Percentiles rank a stretch among this genome's conserved stretches.
phyloP scores from a whole-genome alignment of 1,140 invertebrate genomes.

The Rhagoletis pomonella region DNA sequence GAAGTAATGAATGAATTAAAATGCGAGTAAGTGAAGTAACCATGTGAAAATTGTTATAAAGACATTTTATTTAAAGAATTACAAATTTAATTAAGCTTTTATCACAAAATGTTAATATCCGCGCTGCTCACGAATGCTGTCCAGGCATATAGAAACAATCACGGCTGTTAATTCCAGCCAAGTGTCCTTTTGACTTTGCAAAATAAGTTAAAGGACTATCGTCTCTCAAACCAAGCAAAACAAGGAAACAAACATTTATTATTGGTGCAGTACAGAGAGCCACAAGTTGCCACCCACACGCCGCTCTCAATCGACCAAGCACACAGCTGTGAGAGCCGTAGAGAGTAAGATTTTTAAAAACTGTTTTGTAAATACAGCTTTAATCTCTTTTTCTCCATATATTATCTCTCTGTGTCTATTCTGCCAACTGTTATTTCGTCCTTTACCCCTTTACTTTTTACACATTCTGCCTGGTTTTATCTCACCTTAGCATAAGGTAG shows the following conservation, averaged over 20 bases:
- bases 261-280: no score
- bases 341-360: background rate
- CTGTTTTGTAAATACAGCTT: no score
- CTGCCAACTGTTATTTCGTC: no score
- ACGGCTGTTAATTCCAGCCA: constrained; percentile 14
- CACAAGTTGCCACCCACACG: background rate
- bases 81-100: background rate
- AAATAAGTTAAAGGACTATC: background rate
- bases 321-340: background rate
- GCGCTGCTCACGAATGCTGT: background rate
- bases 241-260: no score
- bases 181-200: constrained; percentile 41
- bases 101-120: background rate
- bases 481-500: no score
- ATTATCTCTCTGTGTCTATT: no score
- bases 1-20: constrained; percentile 14
- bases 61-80: background rate
- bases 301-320: background rate
- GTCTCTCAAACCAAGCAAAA: background rate
- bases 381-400: no score
- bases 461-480: no score
- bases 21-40: background rate
- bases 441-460: no score
- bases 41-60: background rate
- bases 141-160: background rate